Evolutionary conservation across 2,888 invertebrate genomes (phyloP).

Genomic region (Heliconius hortense): DNA sequence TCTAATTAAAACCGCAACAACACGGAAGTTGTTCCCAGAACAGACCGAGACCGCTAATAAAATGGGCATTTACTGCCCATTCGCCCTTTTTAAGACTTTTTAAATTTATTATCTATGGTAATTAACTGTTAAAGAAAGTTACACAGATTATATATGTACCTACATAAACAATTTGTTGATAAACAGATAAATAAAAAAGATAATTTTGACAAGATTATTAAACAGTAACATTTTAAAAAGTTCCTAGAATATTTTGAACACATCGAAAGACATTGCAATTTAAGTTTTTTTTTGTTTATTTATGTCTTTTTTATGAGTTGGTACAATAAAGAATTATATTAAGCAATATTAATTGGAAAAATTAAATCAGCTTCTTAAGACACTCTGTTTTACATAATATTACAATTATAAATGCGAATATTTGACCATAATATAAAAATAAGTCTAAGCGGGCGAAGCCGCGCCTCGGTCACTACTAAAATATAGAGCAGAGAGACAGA

Average conservation of each 20-base stretch:
- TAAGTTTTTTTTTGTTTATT: not conserved
- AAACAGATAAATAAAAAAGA: not conserved
- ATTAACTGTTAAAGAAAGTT: conserved; percentile 35
- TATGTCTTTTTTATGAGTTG: not conserved
- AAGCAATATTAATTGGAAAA: too few relatives aligned
- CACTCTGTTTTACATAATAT: too few relatives aligned
- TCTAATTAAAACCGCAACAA: conserved; percentile 30
- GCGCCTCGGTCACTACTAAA: too few relatives aligned
- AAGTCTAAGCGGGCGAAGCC: too few relatives aligned
- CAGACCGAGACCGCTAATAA: conserved; percentile 32
- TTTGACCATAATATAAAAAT: too few relatives aligned
- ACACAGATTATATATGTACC: conserved; percentile 26
- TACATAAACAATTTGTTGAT: not conserved
- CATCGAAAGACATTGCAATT: not conserved
- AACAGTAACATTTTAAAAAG: not conserved
- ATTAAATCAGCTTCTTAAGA: too few relatives aligned
- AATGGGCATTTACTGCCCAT: conserved; percentile 33
- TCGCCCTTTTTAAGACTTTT: conserved; percentile 30
- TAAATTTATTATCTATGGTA: conserved; percentile 37
- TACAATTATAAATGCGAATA: too few relatives aligned
- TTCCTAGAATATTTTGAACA: not conserved
- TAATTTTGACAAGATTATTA: not conserved
- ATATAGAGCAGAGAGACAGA: not conserved
- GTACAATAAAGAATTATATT: too few relatives aligned
- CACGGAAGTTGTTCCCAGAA: conserved; percentile 29